Conservation (phyloP, 2,797 vertebrate genomes). For the Gymnothorax reevesii region DNA sequence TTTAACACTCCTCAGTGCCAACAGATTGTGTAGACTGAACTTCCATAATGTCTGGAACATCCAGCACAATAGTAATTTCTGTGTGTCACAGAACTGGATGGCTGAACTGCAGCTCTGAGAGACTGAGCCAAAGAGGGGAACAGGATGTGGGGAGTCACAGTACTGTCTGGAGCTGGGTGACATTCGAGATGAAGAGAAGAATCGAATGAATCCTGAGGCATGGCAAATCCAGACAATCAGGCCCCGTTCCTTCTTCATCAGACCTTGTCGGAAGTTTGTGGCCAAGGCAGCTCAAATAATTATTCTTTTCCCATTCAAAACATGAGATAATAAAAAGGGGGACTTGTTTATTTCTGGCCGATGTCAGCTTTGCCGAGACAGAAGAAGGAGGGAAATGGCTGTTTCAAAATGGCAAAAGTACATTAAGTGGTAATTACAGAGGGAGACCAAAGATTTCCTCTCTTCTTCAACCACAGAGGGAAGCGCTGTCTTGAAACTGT, state of each 20-base stretch:
- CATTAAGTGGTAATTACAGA: conserved; percentile 55
- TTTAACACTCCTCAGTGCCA: neutral
- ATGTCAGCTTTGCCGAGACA: conserved; percentile 32
- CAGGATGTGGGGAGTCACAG: neutral
- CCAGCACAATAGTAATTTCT: neutral
- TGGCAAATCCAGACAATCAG: conserved; percentile 3
- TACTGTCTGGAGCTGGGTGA: neutral
- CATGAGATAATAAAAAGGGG: conserved; percentile 70
- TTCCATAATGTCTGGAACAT: neutral
- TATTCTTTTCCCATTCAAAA: conserved; percentile 64
- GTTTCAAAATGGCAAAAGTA: conserved; percentile 45
- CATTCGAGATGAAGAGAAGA: neutral
- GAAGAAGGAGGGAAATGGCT: conserved; percentile 35
- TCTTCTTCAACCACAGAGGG: conserved; percentile 61
- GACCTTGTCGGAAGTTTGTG: conserved; percentile 65
- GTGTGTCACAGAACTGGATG: neutral
- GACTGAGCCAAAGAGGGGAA: neutral
- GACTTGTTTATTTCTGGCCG: conserved; percentile 70
- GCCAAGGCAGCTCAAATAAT: conserved; percentile 59
- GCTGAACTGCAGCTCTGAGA: neutral
- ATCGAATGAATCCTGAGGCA: conserved; percentile 10
- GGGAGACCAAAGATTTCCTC: conserved; percentile 55
- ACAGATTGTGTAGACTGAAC: neutral
- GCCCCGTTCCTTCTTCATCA: conserved; percentile 38
- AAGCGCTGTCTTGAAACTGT: conserved; percentile 64